These are phyloP conservation scores for Laodelphax striatellus DNA, from an alignment of 1,140 invertebrate species.

Conservation along the genomic window DNA sequence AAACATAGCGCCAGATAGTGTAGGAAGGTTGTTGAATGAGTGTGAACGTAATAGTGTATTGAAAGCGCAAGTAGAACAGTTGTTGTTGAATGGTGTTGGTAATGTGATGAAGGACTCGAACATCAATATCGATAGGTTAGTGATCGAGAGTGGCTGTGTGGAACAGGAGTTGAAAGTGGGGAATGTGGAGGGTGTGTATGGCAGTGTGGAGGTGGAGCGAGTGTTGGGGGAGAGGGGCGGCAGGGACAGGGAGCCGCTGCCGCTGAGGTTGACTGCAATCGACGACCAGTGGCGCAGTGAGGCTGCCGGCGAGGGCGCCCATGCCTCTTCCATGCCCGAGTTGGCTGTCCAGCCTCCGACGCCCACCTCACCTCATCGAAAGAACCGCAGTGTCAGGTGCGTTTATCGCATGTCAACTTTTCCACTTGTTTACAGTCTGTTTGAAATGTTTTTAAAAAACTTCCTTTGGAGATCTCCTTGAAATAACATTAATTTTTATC, in stretches of 20 bases:
- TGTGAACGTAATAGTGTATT: neutral
- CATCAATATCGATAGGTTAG: constrained; percentile 5
- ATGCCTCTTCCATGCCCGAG: constrained; percentile 56
- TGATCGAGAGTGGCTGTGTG: neutral
- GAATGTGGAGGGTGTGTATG: constrained; percentile 1
- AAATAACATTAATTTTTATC: too few relatives aligned
- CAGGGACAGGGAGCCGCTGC: constrained; percentile 43
- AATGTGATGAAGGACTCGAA: neutral
- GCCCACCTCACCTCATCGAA: constrained; percentile 11
- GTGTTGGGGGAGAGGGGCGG: constrained; percentile 34
- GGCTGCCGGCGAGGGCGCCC: constrained; percentile 26
- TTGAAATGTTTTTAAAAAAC: too few relatives aligned
- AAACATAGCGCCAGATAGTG: neutral
- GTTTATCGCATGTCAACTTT: too few relatives aligned
- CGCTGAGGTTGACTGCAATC: constrained; percentile 37
- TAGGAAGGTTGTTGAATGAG: neutral
- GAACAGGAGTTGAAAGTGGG: constrained; percentile 7
- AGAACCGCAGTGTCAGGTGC: constrained; percentile 7
- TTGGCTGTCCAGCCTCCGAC: constrained; percentile 31
- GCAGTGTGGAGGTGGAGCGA: constrained; percentile 31
- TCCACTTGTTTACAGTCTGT: too few relatives aligned
- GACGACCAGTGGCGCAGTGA: constrained; percentile 35
- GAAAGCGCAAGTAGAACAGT: constrained; percentile 7
- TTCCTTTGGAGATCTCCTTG: too few relatives aligned
- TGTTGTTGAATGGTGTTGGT: neutral